A percentile compares a stretch with the other conserved stretches of the same genome.
phyloP scores from a whole-genome alignment of 2,113 vertebrate species.

The Aegotheles bennettii region DNA sequence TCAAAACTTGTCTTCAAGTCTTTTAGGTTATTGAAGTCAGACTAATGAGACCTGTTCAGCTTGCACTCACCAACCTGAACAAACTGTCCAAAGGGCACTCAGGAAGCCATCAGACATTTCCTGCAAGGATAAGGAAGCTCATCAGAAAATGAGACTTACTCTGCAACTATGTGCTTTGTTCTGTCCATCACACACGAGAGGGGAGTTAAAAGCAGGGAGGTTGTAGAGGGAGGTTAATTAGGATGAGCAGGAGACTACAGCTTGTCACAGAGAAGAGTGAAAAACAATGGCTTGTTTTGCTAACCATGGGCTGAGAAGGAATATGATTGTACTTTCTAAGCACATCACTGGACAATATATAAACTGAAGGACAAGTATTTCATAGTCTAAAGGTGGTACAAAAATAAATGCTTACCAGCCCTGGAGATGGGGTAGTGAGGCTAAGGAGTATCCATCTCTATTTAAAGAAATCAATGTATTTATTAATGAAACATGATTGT shows the following conservation, averaged over 20 bases:
- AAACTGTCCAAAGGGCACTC: background rate
- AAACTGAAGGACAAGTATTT: background rate
- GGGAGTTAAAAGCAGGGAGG: background rate
- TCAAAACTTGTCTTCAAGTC: background rate
- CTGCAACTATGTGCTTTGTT: background rate
- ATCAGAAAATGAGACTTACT: background rate
- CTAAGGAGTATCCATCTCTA: background rate
- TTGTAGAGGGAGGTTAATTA: background rate
- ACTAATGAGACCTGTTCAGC: background rate
- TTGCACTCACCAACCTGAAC: background rate
- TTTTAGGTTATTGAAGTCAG: background rate
- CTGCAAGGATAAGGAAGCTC: background rate
- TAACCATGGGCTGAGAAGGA: background rate
- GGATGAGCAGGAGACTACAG: background rate
- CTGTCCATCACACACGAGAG: background rate
- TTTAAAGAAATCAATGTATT: background rate
- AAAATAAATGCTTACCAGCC: background rate
- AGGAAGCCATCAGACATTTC: background rate
- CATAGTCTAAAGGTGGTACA: background rate
- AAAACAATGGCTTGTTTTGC: background rate
- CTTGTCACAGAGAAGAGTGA: background rate
- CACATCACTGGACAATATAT: background rate
- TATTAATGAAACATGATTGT: background rate
- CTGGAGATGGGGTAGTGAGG: background rate
- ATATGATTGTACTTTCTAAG: background rate